phyloP scores from a whole-genome alignment of 2,113 vertebrate species.

The Chamaea fasciata region DNA sequence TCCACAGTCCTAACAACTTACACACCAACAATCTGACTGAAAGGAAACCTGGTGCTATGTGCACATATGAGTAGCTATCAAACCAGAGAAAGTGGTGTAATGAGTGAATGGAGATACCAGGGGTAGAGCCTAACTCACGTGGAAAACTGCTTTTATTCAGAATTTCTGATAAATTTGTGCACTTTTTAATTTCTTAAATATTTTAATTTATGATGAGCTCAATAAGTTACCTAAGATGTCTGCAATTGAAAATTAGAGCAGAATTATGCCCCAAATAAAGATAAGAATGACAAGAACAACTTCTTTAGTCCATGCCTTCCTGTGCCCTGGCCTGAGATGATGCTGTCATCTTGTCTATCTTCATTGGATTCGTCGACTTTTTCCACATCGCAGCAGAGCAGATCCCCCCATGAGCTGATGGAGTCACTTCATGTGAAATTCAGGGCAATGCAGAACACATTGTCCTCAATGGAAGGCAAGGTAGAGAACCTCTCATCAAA shows the following conservation, averaged over 20 bases:
- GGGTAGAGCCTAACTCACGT: neutral
- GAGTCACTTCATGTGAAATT: conserved; percentile 76
- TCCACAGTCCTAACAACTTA: neutral
- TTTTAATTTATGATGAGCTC: conserved; percentile 18
- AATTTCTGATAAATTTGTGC: neutral
- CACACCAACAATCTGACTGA: neutral
- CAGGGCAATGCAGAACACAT: conserved; percentile 76
- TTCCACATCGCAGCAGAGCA: conserved; percentile 73
- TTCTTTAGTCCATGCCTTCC: conserved; percentile 67
- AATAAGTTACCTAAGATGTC: conserved; percentile 50
- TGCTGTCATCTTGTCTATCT: conserved; percentile 67
- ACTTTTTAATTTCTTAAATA: conserved; percentile 10
- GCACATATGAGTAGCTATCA: neutral
- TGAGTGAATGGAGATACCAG: conserved; percentile 7
- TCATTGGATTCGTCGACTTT: conserved; percentile 69
- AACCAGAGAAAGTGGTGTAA: conserved; percentile 29
- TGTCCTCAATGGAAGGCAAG: conserved; percentile 79
- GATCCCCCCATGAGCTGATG: conserved; percentile 74
- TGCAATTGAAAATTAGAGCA: conserved; percentile 58
- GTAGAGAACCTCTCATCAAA: conserved; percentile 79
- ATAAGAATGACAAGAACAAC: conserved; percentile 61
- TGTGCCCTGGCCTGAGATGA: conserved; percentile 70
- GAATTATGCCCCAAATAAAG: conserved; percentile 54
- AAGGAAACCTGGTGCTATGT: conserved; percentile 18
- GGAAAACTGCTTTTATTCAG: conserved; percentile 22